Conservation (phyloP, 2,113 vertebrate genomes). For the Lanius collurio region DNA sequence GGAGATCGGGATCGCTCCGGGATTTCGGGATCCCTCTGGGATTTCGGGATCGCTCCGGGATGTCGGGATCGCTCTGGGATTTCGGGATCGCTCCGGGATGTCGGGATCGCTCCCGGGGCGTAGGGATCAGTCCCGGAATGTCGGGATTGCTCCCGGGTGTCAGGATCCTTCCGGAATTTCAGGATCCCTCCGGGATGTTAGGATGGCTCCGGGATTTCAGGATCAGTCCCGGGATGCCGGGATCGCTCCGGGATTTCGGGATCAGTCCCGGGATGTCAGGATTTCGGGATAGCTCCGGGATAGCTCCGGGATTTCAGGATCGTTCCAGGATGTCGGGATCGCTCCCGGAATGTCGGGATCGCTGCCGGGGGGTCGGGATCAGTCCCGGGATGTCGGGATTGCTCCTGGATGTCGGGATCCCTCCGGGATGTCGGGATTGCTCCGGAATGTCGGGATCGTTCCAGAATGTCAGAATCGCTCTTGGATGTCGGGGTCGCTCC, state of each 20-base stretch:
- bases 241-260: not conserved
- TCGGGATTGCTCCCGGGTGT: not conserved
- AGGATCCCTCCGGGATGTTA: not conserved
- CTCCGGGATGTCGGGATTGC: not conserved
- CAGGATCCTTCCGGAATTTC: accelerated
- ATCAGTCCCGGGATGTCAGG: not conserved
- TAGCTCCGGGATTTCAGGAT: no score
- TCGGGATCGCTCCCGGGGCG: not conserved
- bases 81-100: not conserved
- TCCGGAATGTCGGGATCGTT: accelerated
- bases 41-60: not conserved
- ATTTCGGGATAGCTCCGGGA: not conserved
- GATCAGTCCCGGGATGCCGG: not conserved
- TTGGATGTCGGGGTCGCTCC: accelerated
- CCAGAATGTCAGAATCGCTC: not conserved
- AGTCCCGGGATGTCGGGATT: not conserved
- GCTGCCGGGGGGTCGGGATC: not conserved
- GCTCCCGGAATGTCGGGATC: not conserved
- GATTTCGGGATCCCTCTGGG: not conserved
- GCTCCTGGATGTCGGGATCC: not conserved
- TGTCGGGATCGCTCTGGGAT: not conserved
- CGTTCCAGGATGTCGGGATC: not conserved
- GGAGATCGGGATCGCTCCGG: not conserved
- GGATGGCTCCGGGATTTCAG: no score
- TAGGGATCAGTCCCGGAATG: not conserved